Conservation (phyloP, 1,140 invertebrate species). For the Fopius arisanus region DNA sequence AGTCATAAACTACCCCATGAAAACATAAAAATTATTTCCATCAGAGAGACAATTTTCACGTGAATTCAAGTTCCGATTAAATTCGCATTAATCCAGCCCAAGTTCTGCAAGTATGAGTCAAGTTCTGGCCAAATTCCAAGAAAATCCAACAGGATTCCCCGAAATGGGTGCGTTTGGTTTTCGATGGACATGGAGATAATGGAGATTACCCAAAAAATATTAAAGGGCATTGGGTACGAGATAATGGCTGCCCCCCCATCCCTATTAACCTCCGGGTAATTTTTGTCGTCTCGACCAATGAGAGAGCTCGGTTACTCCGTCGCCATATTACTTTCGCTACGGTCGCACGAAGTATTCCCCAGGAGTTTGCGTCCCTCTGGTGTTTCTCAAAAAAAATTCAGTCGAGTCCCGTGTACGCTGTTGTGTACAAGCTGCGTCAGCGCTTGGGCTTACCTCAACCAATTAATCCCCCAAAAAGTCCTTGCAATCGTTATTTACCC, state of each 20-base stretch:
- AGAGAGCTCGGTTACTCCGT: slow-evolving; percentile 22
- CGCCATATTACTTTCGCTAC: slow-evolving; percentile 59
- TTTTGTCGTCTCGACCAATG: slow-evolving; percentile 45
- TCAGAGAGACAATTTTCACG: too few species aligned
- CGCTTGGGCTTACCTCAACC: slow-evolving; percentile 3
- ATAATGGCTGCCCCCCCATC: neutral
- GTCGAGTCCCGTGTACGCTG: slow-evolving; percentile 13
- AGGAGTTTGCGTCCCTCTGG: slow-evolving; percentile 29
- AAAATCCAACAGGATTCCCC: too few species aligned
- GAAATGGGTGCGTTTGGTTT: too few species aligned
- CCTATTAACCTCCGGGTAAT: neutral
- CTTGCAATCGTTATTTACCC: neutral
- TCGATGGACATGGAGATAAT: too few species aligned
- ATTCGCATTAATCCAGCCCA: too few species aligned
- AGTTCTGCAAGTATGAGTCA: too few species aligned
- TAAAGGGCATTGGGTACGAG: too few species aligned
- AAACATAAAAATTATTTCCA: too few species aligned
- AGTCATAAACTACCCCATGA: too few species aligned
- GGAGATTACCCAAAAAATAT: too few species aligned
- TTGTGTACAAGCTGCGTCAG: slow-evolving; percentile 47
- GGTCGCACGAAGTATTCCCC: slow-evolving; percentile 46
- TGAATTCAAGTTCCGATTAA: too few species aligned
- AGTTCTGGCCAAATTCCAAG: too few species aligned
- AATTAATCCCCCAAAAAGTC: slow-evolving; percentile 21
- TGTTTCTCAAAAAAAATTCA: slow-evolving; percentile 2